Evolutionary conservation across 1,140 invertebrate genomes (phyloP).

Genomic region (Hyles vespertilio): DNA sequence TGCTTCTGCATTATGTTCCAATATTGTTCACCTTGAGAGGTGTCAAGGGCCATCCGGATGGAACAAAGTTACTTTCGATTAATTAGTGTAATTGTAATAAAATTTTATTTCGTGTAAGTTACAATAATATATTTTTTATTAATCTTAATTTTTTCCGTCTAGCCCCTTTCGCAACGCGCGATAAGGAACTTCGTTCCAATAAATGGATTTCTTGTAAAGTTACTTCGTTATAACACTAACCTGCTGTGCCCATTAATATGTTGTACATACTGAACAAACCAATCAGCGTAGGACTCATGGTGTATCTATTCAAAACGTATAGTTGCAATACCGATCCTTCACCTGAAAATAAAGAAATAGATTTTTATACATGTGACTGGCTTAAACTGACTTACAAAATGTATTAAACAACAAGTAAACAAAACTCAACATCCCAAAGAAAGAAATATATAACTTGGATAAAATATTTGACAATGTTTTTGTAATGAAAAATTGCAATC

Average conservation of each 20-base stretch:
- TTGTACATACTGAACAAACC: constrained; percentile 63
- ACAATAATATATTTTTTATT: too few relatives aligned
- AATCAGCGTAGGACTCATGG: constrained; percentile 57
- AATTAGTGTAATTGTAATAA: too few relatives aligned
- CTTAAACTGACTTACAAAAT: neutral
- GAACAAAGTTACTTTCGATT: too few relatives aligned
- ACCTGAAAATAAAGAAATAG: constrained; percentile 36
- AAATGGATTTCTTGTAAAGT: too few relatives aligned
- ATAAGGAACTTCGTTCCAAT: too few relatives aligned
- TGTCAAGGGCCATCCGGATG: too few relatives aligned
- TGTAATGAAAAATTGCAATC: neutral
- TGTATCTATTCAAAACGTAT: constrained; percentile 56
- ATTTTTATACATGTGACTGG: neutral
- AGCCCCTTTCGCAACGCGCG: too few relatives aligned
- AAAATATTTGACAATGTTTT: neutral
- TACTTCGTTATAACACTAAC: constrained; percentile 29
- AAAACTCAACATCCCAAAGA: neutral
- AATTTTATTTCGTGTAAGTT: too few relatives aligned
- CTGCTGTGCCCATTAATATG: constrained; percentile 54
- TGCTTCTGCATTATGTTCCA: too few relatives aligned
- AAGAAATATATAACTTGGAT: neutral
- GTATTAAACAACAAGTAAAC: constrained; percentile 3
- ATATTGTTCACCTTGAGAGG: too few relatives aligned
- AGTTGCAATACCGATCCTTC: constrained; percentile 52
- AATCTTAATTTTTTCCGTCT: too few relatives aligned